A percentile compares a stretch with the other conserved stretches of the same genome.
These are phyloP conservation scores for Diachasmimorpha longicaudata DNA, from an alignment of 1,140 invertebrate genomes.

Conservation along the genomic window DNA sequence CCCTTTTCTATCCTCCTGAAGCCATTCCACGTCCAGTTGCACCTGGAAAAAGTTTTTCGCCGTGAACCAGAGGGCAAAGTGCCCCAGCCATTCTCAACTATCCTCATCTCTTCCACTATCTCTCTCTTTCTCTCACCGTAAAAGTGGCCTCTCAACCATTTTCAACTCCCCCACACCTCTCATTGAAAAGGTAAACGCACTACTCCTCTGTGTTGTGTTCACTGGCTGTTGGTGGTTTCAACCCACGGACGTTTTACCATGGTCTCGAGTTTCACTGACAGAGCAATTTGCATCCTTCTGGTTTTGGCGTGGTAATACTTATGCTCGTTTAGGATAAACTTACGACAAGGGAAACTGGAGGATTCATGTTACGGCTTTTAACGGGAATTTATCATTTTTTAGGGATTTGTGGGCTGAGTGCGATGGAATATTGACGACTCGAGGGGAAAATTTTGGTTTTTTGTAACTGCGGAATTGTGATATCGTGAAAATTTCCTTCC, in stretches of 20 bases:
- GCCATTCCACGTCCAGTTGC: too few relatives aligned
- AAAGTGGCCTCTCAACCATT: constrained; percentile 10
- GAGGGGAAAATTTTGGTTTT: too few relatives aligned
- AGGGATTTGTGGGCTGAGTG: too few relatives aligned
- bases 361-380: too few relatives aligned
- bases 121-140: neutral
- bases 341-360: neutral
- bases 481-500: too few relatives aligned
- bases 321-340: neutral
- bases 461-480: too few relatives aligned
- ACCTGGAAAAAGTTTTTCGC: too few relatives aligned
- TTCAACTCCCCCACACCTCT: neutral
- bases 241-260: neutral
- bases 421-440: too few relatives aligned
- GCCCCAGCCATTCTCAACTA: too few relatives aligned
- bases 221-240: neutral
- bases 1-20: too few relatives aligned
- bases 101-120: neutral
- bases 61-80: too few relatives aligned
- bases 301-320: neutral
- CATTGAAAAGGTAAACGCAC: constrained; percentile 23
- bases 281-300: constrained; percentile 18
- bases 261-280: constrained; percentile 14
- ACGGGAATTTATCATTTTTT: too few relatives aligned
- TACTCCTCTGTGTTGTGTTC: neutral